These are phyloP conservation scores for Candoia aspera DNA, from an alignment of 2,113 vertebrate genomes.

Conservation along the genomic window DNA sequence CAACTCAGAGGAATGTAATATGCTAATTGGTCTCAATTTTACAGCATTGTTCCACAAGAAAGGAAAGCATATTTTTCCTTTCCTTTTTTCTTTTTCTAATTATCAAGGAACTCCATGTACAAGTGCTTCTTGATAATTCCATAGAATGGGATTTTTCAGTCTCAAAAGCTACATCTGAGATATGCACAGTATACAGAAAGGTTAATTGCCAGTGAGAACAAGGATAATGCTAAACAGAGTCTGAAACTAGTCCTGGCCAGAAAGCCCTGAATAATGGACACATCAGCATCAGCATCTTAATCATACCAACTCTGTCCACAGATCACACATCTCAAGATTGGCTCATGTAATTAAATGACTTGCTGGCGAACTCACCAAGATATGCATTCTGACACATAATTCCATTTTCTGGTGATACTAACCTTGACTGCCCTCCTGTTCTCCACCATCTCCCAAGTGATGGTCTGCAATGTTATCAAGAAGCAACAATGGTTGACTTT, in stretches of 20 bases:
- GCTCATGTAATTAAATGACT: not conserved
- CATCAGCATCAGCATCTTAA: not conserved
- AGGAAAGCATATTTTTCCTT: not conserved
- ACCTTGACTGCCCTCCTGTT: not conserved
- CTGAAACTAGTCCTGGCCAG: not conserved
- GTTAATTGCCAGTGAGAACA: not conserved
- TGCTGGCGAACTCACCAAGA: not conserved
- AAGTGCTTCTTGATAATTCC: not conserved
- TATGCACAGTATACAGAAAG: not conserved
- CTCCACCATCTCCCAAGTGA: not conserved
- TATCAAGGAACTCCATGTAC: not conserved
- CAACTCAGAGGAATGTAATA: not conserved
- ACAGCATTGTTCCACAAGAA: not conserved
- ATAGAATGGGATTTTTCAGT: not conserved
- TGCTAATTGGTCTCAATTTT: not conserved
- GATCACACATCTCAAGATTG: not conserved
- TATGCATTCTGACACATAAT: not conserved
- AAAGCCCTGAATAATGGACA: not conserved
- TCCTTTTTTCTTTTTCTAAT: not conserved
- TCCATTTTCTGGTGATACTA: not conserved
- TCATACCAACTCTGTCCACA: not conserved
- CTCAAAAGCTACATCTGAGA: not conserved
- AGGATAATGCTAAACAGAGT: not conserved
- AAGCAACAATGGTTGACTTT: not conserved
- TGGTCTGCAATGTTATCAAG: not conserved